phyloP scores from a whole-genome alignment of 2,888 invertebrate genomes.

The Erebia aethiops region DNA sequence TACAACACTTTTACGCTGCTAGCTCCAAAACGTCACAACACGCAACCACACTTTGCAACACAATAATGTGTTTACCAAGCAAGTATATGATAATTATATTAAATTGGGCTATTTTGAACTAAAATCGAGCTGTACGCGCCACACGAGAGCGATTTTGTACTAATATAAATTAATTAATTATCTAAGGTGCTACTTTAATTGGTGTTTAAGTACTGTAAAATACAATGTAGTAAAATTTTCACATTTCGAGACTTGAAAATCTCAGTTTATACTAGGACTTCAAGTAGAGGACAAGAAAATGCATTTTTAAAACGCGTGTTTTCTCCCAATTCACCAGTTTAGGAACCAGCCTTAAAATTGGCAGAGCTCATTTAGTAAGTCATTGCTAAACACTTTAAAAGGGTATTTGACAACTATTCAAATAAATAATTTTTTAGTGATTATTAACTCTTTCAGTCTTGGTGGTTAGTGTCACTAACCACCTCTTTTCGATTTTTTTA shows the following conservation, averaged over 20 bases:
- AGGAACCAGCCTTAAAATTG: constrained; percentile 5
- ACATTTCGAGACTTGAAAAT: constrained; percentile 3
- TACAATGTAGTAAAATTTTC: constrained; percentile 19
- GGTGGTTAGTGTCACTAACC: too few species aligned
- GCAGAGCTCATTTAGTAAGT: background rate
- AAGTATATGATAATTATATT: constrained; percentile 13
- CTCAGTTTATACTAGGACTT: constrained; percentile 12
- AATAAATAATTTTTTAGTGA: too few species aligned
- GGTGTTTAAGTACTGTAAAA: constrained; percentile 31
- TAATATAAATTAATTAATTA: constrained; percentile 17
- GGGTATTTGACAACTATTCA: too few species aligned
- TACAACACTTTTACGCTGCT: too few species aligned
- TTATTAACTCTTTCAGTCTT: too few species aligned
- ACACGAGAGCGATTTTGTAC: constrained; percentile 22
- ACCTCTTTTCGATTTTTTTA: too few species aligned
- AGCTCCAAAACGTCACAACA: too few species aligned
- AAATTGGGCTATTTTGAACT: constrained; percentile 20
- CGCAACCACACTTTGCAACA: too few species aligned
- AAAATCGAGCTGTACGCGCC: background rate
- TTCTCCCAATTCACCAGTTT: background rate
- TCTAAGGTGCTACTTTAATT: constrained; percentile 20
- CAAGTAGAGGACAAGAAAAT: too few species aligned
- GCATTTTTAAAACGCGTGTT: too few species aligned
- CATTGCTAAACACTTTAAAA: background rate
- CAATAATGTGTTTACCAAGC: too few species aligned